Evolutionary conservation across 2,797 vertebrate genomes (phyloP).

Genomic region (Poecile montanus): DNA sequence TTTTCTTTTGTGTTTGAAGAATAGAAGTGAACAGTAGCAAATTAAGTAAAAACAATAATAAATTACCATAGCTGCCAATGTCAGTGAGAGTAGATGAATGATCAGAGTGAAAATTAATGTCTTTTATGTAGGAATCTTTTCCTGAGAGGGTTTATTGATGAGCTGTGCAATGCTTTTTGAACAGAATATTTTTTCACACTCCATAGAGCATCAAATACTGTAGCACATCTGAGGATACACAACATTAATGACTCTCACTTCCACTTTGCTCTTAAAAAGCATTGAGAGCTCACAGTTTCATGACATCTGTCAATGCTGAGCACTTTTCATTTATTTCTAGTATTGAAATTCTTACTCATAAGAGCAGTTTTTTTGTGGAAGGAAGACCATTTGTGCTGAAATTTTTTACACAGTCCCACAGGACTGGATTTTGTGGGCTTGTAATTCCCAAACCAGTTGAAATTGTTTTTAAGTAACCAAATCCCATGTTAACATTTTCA

Average conservation of each 20-base stretch:
- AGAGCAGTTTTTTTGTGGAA: not conserved
- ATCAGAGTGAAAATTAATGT: not conserved
- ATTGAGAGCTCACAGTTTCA: not conserved
- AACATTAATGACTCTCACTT: not conserved
- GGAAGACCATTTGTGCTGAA: not conserved
- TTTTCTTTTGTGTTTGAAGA: not conserved
- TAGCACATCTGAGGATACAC: not conserved
- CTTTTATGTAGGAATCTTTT: not conserved
- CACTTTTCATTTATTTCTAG: not conserved
- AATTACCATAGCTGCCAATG: not conserved
- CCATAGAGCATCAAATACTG: not conserved
- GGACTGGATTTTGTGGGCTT: not conserved
- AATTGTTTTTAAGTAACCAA: not conserved
- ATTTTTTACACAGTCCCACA: not conserved
- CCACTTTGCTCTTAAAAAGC: not conserved
- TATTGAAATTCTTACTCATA: not conserved
- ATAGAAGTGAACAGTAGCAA: not conserved
- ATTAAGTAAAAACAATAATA: constrained; percentile 7
- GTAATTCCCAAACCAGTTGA: not conserved
- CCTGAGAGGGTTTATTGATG: not conserved
- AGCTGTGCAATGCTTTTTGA: not conserved
- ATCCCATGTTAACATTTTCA: not conserved
- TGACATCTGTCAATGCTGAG: not conserved
- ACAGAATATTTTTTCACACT: not conserved
- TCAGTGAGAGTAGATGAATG: not conserved